phyloP scores from a whole-genome alignment of 2,797 vertebrate species.

The Muscicapa comitata region DNA sequence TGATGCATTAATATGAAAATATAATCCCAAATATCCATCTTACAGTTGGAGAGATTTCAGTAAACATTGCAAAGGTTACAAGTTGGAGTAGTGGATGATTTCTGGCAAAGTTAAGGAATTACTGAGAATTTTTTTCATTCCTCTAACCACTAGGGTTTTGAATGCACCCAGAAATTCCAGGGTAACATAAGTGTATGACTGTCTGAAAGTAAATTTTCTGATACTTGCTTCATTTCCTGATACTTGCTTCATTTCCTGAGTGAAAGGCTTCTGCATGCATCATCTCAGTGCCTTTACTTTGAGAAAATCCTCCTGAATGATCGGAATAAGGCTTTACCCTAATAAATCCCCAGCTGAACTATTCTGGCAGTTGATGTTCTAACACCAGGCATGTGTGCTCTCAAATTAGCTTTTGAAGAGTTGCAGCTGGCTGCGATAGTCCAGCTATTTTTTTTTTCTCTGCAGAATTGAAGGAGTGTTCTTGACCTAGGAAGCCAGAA shows the following conservation, averaged over 20 bases:
- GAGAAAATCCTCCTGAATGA: background rate
- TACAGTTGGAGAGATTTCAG: background rate
- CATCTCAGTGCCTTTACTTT: background rate
- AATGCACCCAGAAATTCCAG: background rate
- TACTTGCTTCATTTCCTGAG: background rate
- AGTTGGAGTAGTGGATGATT: background rate
- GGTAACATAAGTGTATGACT: background rate
- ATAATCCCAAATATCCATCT: background rate
- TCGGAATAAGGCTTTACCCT: background rate
- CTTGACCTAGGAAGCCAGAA: background rate
- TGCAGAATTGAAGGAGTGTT: background rate
- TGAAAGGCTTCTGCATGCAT: background rate
- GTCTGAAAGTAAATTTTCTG: background rate
- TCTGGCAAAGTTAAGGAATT: background rate
- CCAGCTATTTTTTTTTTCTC: background rate
- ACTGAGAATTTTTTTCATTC: background rate
- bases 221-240: background rate
- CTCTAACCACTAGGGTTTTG: background rate
- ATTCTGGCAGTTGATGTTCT: background rate
- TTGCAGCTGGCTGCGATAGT: slow-evolving; percentile 27
- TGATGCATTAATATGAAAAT: background rate
- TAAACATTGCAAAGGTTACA: background rate
- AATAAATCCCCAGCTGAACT: slow-evolving; percentile 10
- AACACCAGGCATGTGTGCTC: background rate
- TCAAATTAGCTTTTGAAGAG: slow-evolving; percentile 1